A percentile compares a stretch with the other conserved stretches of the same genome.
Conservation (phyloP, 2,797 vertebrate genomes). For the Nothura maculosa region DNA sequence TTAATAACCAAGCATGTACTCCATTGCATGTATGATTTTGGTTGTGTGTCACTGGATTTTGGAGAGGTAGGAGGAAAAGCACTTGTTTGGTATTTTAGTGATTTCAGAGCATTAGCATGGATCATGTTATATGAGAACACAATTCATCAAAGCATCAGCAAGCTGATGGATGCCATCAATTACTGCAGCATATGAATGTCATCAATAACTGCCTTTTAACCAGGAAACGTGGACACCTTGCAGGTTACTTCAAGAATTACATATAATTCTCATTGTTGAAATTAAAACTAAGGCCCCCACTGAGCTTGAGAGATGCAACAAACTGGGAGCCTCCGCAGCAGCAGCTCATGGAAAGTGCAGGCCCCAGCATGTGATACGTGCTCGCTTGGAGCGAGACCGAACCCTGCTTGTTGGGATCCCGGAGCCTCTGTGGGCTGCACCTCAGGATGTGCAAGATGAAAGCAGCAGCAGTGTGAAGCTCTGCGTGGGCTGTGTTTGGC, state of each 20-base stretch:
- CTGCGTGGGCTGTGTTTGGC: conserved; percentile 72
- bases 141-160: not conserved
- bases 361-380: conserved; percentile 7
- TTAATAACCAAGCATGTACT: not conserved
- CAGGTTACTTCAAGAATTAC: not conserved
- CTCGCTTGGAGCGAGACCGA: conserved; percentile 3
- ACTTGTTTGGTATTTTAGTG: not conserved
- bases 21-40: not conserved
- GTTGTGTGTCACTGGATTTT: not conserved
- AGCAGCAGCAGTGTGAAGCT: conserved; percentile 50
- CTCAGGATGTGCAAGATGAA: conserved; percentile 48
- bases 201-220: not conserved
- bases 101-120: not conserved
- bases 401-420: not conserved
- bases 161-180: not conserved
- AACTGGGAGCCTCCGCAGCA: not conserved
- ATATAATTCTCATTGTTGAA: not conserved
- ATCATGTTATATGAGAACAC: not conserved
- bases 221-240: not conserved
- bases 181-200: not conserved
- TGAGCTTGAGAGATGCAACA: not conserved
- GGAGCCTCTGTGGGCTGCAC: conserved; percentile 20
- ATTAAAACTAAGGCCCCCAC: not conserved
- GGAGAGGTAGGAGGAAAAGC: not conserved
- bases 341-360: not conserved